Evolutionary conservation across 1,140 invertebrate genomes (phyloP).

Genomic region (Drosophila repleta): DNA sequence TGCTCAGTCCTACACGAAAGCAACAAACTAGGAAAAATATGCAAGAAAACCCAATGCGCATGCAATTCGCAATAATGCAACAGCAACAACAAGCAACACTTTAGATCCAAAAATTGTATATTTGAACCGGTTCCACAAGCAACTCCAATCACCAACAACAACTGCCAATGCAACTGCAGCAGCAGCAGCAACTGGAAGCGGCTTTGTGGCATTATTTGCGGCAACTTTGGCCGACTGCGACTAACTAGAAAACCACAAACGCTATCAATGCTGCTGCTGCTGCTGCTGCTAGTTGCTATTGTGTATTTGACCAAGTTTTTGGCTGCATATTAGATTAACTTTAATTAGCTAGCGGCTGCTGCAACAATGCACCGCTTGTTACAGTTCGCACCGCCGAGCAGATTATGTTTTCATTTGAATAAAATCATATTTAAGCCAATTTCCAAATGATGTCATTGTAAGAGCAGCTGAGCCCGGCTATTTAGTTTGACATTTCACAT

Average conservation of each 20-base stretch:
- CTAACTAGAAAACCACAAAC: slow-evolving; percentile 62
- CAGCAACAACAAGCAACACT: slow-evolving; percentile 48
- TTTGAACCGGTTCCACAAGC: slow-evolving; percentile 71
- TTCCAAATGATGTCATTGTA: slow-evolving; percentile 71
- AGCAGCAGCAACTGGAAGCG: slow-evolving; percentile 56
- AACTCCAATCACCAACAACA: slow-evolving; percentile 40
- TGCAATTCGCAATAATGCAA: slow-evolving; percentile 64
- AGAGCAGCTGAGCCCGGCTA: slow-evolving; percentile 46
- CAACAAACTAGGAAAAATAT: slow-evolving; percentile 33
- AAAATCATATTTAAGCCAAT: slow-evolving; percentile 5
- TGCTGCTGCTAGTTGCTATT: slow-evolving; percentile 22
- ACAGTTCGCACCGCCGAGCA: slow-evolving; percentile 26
- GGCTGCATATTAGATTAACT: slow-evolving; percentile 36
- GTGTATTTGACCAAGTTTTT: slow-evolving; percentile 56
- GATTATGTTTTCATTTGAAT: slow-evolving; percentile 7
- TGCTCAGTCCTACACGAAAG: slow-evolving; percentile 2
- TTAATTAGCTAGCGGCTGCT: slow-evolving; percentile 49
- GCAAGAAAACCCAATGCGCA: slow-evolving; percentile 52
- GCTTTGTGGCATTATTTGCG: slow-evolving; percentile 46
- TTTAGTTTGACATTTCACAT: slow-evolving; percentile 74
- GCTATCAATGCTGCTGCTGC: slow-evolving; percentile 13
- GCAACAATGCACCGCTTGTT: slow-evolving; percentile 30
- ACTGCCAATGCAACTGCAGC: slow-evolving; percentile 44
- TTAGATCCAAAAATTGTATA: slow-evolving; percentile 74
- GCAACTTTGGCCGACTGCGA: slow-evolving; percentile 53